Percentiles rank a stretch among this genome's conserved stretches.
Conservation (phyloP, 2,888 invertebrate genomes). For the Lycophotia porphyrea region DNA sequence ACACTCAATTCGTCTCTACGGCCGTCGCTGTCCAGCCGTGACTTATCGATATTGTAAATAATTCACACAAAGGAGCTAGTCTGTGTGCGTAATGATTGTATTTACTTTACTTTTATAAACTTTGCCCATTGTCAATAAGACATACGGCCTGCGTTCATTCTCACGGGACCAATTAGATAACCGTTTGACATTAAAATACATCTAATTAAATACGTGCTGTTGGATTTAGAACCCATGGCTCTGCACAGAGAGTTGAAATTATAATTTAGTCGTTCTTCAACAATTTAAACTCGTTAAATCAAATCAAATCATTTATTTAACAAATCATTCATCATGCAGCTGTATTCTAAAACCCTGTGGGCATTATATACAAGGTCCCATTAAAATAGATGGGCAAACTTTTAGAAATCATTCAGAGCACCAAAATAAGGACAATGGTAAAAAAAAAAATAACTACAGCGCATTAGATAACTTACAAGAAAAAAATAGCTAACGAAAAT, state of each 20-base stretch:
- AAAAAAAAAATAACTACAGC: too few species aligned
- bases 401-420: too few species aligned
- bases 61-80: slow-evolving; percentile 21
- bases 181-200: too few species aligned
- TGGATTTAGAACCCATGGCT: not conserved
- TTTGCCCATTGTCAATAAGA: not conserved
- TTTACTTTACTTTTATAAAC: slow-evolving; percentile 33
- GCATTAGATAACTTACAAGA: too few species aligned
- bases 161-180: slow-evolving; percentile 14
- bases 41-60: slow-evolving; percentile 59
- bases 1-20: slow-evolving; percentile 31
- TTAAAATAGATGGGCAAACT: too few species aligned
- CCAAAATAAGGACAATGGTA: too few species aligned
- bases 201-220: not conserved
- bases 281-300: too few species aligned
- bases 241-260: not conserved
- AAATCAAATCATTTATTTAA: too few species aligned
- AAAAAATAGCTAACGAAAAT: too few species aligned
- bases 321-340: too few species aligned
- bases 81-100: slow-evolving; percentile 33
- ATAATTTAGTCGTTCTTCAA: not conserved
- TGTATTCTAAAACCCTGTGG: too few species aligned
- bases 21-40: slow-evolving; percentile 31
- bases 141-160: slow-evolving; percentile 8
- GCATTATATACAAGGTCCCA: too few species aligned